Conservation (phyloP, 2,113 vertebrate genomes). For the Morphnarchus princeps region DNA sequence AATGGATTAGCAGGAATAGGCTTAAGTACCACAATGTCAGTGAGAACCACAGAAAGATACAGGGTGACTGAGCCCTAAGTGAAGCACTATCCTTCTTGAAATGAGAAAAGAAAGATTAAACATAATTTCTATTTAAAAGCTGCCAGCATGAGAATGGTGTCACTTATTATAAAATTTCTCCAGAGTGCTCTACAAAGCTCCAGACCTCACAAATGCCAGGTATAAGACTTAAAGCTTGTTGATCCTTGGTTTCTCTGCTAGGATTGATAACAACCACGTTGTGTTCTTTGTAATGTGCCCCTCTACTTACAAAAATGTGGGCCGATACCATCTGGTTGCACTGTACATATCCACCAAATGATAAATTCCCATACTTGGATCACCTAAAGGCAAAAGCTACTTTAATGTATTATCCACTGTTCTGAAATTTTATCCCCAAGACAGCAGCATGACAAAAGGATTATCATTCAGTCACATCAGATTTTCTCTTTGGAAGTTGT, state of each 20-base stretch:
- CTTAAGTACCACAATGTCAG: not conserved
- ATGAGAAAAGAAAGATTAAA: not conserved
- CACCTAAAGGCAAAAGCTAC: not conserved
- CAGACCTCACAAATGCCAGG: not conserved
- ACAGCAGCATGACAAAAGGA: not conserved
- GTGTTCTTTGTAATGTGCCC: not conserved
- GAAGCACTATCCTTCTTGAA: not conserved
- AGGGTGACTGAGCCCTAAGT: not conserved
- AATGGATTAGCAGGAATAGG: not conserved
- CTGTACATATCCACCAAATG: not conserved
- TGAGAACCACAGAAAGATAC: not conserved
- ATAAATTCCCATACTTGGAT: not conserved
- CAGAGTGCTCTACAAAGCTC: not conserved
- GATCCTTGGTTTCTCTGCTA: not conserved
- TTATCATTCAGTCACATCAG: not conserved
- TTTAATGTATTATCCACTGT: not conserved
- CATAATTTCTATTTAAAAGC: not conserved
- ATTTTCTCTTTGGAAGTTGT: not conserved
- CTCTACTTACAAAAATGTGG: not conserved
- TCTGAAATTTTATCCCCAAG: not conserved
- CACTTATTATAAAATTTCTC: not conserved
- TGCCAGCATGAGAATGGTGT: not conserved
- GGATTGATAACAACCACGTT: rapidly evolving
- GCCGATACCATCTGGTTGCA: not conserved
- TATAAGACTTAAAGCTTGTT: not conserved